Conservation (phyloP, 2,797 vertebrate genomes). For the Sparidentex hasta region DNA sequence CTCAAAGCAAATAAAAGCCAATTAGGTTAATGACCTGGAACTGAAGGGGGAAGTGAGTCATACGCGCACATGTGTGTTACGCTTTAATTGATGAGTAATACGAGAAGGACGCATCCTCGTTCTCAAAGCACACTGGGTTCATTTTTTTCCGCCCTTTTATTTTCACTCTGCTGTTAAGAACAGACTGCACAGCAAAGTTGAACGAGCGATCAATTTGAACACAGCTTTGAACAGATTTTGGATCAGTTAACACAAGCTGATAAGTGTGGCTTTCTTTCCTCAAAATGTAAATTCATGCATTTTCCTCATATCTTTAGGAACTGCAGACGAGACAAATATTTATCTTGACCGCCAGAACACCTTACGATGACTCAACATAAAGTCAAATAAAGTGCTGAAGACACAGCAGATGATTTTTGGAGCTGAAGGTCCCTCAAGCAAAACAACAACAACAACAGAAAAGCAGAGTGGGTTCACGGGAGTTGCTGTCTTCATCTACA, state of each 20-base stretch:
- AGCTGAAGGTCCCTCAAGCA: no score
- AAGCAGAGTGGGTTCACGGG: no score
- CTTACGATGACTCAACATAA: background rate
- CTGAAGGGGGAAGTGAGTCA: conserved; percentile 37
- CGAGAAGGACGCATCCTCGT: conserved; percentile 18
- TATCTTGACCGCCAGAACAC: no score
- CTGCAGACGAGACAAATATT: no score
- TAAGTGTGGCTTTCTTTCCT: background rate
- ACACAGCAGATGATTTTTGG: no score
- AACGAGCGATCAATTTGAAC: background rate
- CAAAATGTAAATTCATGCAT: no score
- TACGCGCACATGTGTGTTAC: background rate
- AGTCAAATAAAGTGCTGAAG: background rate
- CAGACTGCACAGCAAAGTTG: background rate
- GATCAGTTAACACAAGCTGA: background rate
- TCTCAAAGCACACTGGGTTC: background rate
- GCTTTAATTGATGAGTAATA: conserved; percentile 38
- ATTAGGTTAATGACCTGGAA: conserved; percentile 56
- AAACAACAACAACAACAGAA: no score
- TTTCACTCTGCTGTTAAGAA: conserved; percentile 2
- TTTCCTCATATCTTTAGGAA: no score
- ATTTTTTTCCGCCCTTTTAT: conserved; percentile 1
- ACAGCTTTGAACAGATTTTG: background rate
- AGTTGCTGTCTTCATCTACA: no score
- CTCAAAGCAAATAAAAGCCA: conserved; percentile 47